These are phyloP conservation scores for Exocentrus adspersus DNA, from an alignment of 2,888 invertebrate genomes.

Conservation along the genomic window DNA sequence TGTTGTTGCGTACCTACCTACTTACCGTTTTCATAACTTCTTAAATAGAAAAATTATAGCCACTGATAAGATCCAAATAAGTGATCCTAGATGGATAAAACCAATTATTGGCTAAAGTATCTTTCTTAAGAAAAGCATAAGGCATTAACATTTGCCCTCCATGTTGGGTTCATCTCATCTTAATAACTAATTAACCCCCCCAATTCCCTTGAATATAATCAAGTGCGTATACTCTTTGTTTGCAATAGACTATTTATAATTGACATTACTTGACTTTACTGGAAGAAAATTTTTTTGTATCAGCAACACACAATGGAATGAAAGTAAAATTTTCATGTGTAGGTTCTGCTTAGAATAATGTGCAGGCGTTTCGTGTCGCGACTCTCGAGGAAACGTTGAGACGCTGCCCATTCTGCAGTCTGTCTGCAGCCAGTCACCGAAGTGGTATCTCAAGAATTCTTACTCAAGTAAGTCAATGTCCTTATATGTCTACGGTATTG, in stretches of 20 bases:
- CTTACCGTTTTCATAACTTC: too few species aligned
- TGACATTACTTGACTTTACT: neutral
- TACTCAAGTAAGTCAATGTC: constrained; percentile 21
- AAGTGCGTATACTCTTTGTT: neutral
- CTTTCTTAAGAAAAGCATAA: neutral
- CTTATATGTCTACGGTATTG: constrained; percentile 12
- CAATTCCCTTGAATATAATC: neutral
- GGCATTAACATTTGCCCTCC: neutral
- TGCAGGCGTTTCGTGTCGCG: constrained; percentile 13
- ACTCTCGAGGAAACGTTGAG: too few species aligned
- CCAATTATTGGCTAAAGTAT: too few species aligned
- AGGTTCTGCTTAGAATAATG: constrained; percentile 13
- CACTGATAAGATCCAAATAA: neutral
- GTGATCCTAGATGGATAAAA: neutral
- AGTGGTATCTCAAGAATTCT: constrained; percentile 25
- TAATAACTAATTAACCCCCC: neutral
- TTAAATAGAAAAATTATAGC: neutral
- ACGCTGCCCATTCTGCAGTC: constrained; percentile 16
- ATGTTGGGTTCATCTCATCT: neutral
- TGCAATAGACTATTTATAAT: neutral
- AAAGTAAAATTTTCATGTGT: constrained; percentile 18
- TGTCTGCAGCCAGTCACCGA: constrained; percentile 15
- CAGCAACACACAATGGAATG: neutral
- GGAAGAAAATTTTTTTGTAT: constrained; percentile 5
- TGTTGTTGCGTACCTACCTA: too few species aligned